Evolutionary conservation across 2,113 vertebrate species (phyloP).

Genomic region (Pseudopodoces humilis): DNA sequence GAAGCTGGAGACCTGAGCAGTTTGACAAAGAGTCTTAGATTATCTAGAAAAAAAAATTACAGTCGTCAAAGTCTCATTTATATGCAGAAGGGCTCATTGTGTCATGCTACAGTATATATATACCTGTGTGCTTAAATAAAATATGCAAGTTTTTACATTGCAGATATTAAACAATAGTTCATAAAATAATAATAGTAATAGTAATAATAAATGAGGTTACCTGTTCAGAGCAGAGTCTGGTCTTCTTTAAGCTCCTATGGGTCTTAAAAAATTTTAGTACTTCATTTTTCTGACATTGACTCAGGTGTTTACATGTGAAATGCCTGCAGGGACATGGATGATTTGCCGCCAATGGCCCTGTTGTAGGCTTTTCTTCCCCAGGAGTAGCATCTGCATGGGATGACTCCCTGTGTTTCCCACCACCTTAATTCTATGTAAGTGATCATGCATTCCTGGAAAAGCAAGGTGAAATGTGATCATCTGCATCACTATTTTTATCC

Average conservation of each 20-base stretch:
- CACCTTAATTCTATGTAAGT: neutral
- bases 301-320: neutral
- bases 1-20: neutral
- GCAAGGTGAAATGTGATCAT: neutral
- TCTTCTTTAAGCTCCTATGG: neutral
- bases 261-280: neutral
- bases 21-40: neutral
- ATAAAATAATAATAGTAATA: neutral
- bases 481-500: neutral
- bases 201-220: neutral
- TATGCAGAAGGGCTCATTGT: neutral
- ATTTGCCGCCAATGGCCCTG: neutral
- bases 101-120: neutral
- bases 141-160: neutral
- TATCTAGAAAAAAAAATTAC: neutral
- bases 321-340: neutral
- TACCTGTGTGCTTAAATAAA: neutral
- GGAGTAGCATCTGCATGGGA: rapidly evolving
- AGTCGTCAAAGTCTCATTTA: neutral
- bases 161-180: neutral
- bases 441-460: neutral
- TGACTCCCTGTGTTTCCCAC: neutral
- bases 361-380: neutral
- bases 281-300: neutral
- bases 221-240: neutral